Percentiles rank a stretch among this genome's conserved stretches.
Conservation (phyloP, 1,140 invertebrate species). For the Dendroctonus valens region DNA sequence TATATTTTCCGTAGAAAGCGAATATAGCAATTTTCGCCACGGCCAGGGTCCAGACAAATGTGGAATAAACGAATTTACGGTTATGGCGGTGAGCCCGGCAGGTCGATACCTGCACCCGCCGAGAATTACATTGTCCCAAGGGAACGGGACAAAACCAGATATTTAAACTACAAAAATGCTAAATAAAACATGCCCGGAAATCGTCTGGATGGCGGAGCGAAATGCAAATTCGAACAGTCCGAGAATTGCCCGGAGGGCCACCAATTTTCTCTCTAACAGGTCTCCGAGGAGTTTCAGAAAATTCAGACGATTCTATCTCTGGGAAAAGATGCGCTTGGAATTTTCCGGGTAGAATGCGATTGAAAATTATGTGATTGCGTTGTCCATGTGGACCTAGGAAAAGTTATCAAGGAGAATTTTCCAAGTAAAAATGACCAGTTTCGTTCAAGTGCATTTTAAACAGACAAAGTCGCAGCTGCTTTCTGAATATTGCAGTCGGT, state of each 20-base stretch:
- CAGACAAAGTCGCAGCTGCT: no score
- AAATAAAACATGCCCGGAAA: no score
- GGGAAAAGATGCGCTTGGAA: background rate
- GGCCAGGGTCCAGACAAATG: constrained; percentile 6
- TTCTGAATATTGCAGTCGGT: no score
- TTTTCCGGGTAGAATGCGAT: constrained; percentile 1
- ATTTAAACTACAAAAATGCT: no score
- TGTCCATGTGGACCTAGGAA: background rate
- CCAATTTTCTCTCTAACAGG: constrained; percentile 13
- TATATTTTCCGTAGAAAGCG: constrained; percentile 13
- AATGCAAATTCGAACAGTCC: constrained; percentile 10
- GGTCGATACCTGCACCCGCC: background rate
- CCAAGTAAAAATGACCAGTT: no score
- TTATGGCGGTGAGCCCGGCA: background rate
- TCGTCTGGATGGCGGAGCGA: background rate
- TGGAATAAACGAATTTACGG: constrained; percentile 14
- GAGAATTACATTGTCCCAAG: no score
- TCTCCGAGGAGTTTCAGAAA: constrained; percentile 9
- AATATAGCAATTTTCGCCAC: constrained; percentile 10
- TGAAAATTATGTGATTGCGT: constrained; percentile 15
- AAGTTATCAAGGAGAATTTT: no score
- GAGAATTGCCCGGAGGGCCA: constrained; percentile 8
- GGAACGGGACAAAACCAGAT: no score
- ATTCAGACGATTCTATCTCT: constrained; percentile 11
- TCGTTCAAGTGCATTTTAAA: no score